Base-by-base conservation (phyloP, 2,113 vertebrate genomes). In the Perca schrenkii region DNA sequence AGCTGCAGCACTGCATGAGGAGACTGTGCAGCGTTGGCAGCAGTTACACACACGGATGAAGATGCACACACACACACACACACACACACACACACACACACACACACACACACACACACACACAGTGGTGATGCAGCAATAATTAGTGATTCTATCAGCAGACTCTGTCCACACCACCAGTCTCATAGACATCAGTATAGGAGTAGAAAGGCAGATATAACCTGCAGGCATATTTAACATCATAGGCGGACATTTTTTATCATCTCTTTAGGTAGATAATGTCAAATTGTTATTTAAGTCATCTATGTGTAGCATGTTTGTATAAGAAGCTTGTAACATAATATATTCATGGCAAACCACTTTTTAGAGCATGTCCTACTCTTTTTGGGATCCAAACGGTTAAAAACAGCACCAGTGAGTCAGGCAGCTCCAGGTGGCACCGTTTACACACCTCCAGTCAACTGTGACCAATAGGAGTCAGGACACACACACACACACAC, bases 121-220 rank as follows among this genome's bases (percentile, higher is more conserved):
- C 47, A 11, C 28, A 43, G 25, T 31, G 8, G 49, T 85, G 79
- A 82, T 91, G 79, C 84, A 80, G 88, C 85, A 85, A 68, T 90
- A 73, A 79, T 78, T 77, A 78, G 54, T 80, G 83, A 88, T 79
- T 82, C 71, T 83, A 82, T 91, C 84, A 66, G 85, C 70, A 85
- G 72, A 72, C 77, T 83, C 46, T 65, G 63, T 83, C 76, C 70
- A 80, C 56, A 82, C 14, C 11, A 66, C 56, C 46, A 17, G 57
- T 47, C n/a, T 71, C 14, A 67, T 2, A 31, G 40, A 87, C 49
- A 49, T 31, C 31, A 62, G 12, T 72, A 21, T 47, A 19, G 1
- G 2, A 60, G 17, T 43, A 12, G 34, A 56, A 65, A 64, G 62
- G 21, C 47, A 31, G 22, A 46, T 47, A 15, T 22, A 58, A 60